Conservation (phyloP, 2,888 invertebrate genomes). For the Hirtodrosophila trivittata region DNA sequence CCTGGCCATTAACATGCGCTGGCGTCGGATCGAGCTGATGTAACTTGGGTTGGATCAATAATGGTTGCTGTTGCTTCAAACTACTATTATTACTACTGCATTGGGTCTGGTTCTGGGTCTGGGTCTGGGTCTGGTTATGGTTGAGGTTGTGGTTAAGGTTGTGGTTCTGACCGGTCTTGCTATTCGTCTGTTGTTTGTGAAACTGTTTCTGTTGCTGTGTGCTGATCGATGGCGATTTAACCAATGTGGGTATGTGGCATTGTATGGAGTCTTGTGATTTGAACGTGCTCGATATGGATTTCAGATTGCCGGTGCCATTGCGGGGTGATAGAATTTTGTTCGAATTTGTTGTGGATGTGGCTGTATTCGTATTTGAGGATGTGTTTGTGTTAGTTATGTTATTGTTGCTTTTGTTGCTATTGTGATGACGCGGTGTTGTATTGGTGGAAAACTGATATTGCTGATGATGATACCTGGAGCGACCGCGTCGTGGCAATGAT, state of each 20-base stretch:
- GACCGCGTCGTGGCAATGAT: constrained; percentile 89
- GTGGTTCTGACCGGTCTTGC: constrained; percentile 2
- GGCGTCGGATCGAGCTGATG: constrained; percentile 66
- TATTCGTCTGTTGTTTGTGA: constrained; percentile 64
- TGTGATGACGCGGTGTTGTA: constrained; percentile 85
- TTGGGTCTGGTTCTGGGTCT: constrained; percentile 49
- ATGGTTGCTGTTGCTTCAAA: constrained; percentile 80
- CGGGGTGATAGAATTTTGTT: constrained; percentile 83
- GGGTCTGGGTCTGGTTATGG: constrained; percentile 38
- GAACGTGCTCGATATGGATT: constrained; percentile 83
- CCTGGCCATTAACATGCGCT: constrained; percentile 60
- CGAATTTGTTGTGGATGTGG: constrained; percentile 75
- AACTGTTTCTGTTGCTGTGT: constrained; percentile 80
- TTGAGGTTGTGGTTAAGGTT: constrained; percentile 32
- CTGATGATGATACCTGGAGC: constrained; percentile 87
- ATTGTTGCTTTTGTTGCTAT: constrained; percentile 81
- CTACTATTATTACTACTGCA: constrained; percentile 71
- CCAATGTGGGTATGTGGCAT: constrained; percentile 83
- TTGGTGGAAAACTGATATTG: constrained; percentile 85
- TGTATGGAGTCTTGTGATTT: constrained; percentile 84
- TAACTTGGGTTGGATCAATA: constrained; percentile 81
- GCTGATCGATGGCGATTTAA: constrained; percentile 82
- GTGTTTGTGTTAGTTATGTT: constrained; percentile 70
- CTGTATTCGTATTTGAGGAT: constrained; percentile 60
- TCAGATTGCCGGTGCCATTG: constrained; percentile 81